Evolutionary conservation across 2,113 vertebrate genomes (phyloP).

Genomic region (Lamprologus ornatipinnis): DNA sequence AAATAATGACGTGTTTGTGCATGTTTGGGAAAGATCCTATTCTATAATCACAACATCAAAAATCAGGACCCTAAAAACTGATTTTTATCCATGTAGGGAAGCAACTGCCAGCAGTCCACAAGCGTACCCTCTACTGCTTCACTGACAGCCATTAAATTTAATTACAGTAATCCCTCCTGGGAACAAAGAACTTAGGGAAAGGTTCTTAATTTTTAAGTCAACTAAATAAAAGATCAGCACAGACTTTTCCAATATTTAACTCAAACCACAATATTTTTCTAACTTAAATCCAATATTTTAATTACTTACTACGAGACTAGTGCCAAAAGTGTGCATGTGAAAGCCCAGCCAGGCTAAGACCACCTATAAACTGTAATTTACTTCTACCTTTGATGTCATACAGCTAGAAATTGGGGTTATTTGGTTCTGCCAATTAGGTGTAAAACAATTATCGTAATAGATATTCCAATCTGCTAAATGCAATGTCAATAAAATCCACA

Average conservation of each 20-base stretch:
- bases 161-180: neutral
- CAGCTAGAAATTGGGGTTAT: neutral
- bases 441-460: constrained; percentile 8
- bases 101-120: neutral
- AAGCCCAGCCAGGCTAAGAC: neutral
- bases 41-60: neutral
- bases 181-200: neutral
- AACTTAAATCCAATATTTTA: neutral
- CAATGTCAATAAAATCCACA: constrained; percentile 10
- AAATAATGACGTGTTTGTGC: neutral
- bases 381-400: neutral
- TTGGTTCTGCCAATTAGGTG: neutral
- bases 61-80: neutral
- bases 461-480: constrained; percentile 17
- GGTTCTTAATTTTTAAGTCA: neutral
- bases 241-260: neutral
- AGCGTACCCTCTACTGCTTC: neutral
- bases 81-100: neutral
- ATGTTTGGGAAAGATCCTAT: neutral
- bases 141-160: neutral
- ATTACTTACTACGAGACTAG: neutral
- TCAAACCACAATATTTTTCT: neutral
- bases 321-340: neutral
- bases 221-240: neutral
- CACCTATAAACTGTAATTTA: neutral